These are phyloP conservation scores for Orycteropus afer DNA, from an alignment of 2,113 vertebrate genomes.

Conservation along the genomic window DNA sequence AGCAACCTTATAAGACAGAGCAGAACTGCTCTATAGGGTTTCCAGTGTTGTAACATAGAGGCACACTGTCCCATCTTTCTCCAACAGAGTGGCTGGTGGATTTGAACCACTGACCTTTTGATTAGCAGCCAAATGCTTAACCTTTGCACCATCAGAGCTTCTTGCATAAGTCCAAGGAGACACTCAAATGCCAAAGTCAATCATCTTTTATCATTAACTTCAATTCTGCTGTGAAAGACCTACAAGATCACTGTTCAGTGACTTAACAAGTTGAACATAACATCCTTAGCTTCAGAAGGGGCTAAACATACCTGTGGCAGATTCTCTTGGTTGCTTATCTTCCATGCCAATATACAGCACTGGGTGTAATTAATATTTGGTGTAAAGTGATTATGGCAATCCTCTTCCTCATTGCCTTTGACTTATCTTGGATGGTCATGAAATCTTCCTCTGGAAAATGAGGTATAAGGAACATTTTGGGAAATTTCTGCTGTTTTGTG, in stretches of 20 bases:
- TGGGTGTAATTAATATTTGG: background rate
- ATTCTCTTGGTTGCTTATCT: background rate
- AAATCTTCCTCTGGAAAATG: conserved; percentile 12
- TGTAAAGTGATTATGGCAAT: background rate
- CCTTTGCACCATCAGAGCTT: no score
- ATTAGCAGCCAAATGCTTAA: no score
- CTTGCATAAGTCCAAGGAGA: background rate
- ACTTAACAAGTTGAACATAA: background rate
- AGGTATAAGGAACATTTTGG: background rate
- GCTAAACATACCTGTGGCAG: background rate
- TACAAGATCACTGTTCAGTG: background rate
- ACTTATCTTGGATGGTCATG: background rate
- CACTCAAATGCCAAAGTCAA: background rate
- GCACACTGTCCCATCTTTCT: no score
- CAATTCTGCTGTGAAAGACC: background rate
- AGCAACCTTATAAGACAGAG: no score
- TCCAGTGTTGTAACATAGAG: no score
- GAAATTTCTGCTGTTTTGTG: background rate
- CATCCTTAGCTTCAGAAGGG: background rate
- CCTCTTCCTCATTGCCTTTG: background rate
- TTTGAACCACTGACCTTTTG: no score
- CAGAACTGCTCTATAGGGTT: no score
- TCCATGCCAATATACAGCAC: background rate
- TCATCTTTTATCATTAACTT: background rate
- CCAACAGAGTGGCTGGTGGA: no score